Conservation (phyloP, 1,140 invertebrate species). For the Fragariocoptes setiger region DNA sequence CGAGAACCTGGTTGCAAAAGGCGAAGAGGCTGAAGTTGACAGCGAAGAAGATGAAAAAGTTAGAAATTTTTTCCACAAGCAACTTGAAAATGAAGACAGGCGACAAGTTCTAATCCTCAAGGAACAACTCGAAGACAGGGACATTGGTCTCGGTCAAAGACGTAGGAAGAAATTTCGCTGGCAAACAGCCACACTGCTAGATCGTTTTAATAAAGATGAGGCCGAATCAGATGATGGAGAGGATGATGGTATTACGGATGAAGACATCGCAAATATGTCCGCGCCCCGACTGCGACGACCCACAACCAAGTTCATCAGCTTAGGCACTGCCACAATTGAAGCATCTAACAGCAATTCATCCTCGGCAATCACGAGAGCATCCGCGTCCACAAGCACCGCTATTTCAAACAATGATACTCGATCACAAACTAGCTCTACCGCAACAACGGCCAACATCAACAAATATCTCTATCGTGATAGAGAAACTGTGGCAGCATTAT, state of each 20-base stretch:
- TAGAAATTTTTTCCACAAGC: neutral
- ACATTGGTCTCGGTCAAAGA: neutral
- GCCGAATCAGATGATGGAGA: neutral
- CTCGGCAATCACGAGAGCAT: too few species aligned
- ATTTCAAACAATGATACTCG: neutral
- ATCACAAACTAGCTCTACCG: neutral
- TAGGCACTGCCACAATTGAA: neutral
- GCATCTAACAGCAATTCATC: neutral
- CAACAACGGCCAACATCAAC: neutral
- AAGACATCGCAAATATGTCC: neutral
- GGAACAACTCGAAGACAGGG: neutral
- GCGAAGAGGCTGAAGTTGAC: neutral
- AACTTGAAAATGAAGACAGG: neutral
- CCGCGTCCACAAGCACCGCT: neutral
- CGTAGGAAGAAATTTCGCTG: neutral
- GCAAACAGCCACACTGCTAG: neutral
- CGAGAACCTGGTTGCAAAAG: neutral
- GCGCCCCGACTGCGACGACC: neutral
- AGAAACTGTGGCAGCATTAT: neutral
- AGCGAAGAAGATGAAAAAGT: neutral
- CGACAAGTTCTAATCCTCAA: neutral
- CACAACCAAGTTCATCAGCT: neutral
- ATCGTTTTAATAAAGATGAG: neutral
- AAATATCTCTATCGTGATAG: neutral
- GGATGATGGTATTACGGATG: neutral